Percentiles rank a stretch among this genome's conserved stretches.
These are phyloP conservation scores for Brotula barbata DNA, from an alignment of 2,797 vertebrate species.

Conservation along the genomic window DNA sequence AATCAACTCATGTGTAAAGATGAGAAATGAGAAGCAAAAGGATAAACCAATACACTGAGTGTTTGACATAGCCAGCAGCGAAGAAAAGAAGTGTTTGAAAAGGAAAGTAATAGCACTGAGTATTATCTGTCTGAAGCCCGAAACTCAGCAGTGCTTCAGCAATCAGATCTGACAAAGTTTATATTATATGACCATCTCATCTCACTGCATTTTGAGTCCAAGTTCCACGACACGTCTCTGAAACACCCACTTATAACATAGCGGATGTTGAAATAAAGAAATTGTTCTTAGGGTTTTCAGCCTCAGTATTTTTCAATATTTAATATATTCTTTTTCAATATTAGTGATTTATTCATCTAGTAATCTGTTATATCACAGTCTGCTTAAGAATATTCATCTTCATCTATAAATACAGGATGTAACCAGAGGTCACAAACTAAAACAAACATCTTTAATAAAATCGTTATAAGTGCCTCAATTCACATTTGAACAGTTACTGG, in stretches of 20 bases:
- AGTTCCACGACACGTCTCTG: no score
- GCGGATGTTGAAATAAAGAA: neutral
- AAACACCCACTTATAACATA: neutral
- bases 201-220: no score
- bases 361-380: no score
- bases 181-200: neutral
- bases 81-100: constrained; percentile 33
- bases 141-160: constrained; percentile 21
- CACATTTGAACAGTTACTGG: constrained; percentile 50
- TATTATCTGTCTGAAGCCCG: constrained; percentile 29
- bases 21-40: constrained; percentile 67
- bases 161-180: constrained; percentile 17
- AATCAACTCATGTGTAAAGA: constrained; percentile 73
- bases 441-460: constrained; percentile 38
- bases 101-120: constrained; percentile 27
- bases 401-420: neutral
- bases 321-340: no score
- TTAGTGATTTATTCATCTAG: no score
- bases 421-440: constrained; percentile 32
- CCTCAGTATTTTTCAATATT: no score
- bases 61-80: constrained; percentile 45
- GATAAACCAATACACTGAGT: constrained; percentile 61
- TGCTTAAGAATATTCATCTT: no score
- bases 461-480: constrained; percentile 55
- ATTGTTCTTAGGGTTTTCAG: neutral